Evolutionary conservation across 2,888 invertebrate species (phyloP).

Genomic region (Tachina fera): DNA sequence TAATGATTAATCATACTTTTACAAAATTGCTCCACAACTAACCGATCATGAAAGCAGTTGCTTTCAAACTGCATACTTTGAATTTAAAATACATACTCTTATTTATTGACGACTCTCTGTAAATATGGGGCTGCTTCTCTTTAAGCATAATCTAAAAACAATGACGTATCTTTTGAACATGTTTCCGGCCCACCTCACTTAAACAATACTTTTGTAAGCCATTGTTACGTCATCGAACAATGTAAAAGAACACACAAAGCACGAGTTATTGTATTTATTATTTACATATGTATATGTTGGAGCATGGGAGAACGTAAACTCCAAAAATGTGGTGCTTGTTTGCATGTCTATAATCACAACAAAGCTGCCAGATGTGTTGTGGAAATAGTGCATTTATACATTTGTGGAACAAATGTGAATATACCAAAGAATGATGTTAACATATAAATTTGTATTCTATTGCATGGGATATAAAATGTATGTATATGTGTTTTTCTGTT

Average conservation of each 20-base stretch:
- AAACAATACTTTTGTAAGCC: constrained; percentile 32
- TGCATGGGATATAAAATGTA: neutral
- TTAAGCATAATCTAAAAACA: constrained; percentile 13
- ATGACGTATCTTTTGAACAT: constrained; percentile 58
- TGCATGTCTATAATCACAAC: neutral
- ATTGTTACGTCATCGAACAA: constrained; percentile 56
- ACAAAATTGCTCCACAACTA: neutral
- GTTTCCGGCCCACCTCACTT: constrained; percentile 71
- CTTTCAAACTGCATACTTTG: constrained; percentile 2
- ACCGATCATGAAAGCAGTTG: constrained; percentile 21
- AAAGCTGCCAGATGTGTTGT: neutral
- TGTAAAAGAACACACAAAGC: constrained; percentile 30
- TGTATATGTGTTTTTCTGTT: too few species aligned
- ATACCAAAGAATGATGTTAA: too few species aligned
- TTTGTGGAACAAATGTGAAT: neutral
- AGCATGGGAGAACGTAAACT: neutral
- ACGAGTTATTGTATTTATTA: neutral
- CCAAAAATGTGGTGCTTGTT: neutral
- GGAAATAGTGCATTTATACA: neutral
- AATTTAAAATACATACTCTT: too few species aligned
- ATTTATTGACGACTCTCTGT: too few species aligned
- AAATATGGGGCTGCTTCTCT: constrained; percentile 22
- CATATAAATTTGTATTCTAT: neutral
- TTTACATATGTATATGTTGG: constrained; percentile 1
- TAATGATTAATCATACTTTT: constrained; percentile 33